Percentiles rank a stretch among this genome's conserved stretches.
Evolutionary conservation across 2,797 vertebrate species (phyloP).

Genomic region (Anguilla marmorata): DNA sequence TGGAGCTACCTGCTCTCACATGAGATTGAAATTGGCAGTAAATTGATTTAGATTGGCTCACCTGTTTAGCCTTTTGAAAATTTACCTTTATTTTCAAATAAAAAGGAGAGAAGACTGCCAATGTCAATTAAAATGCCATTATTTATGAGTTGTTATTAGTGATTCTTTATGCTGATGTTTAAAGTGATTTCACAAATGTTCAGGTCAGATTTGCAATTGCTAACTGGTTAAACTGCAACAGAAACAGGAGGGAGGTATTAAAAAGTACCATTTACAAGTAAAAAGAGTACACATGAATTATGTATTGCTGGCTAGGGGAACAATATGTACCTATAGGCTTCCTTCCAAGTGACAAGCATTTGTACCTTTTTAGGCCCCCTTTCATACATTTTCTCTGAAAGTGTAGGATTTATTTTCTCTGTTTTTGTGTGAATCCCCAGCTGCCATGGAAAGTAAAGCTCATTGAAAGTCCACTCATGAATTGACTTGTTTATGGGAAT

Average conservation of each 20-base stretch:
- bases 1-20: background rate
- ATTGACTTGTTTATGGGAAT: slow-evolving; percentile 42
- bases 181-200: no score
- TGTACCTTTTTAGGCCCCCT: slow-evolving; percentile 25
- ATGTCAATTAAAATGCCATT: no score
- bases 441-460: slow-evolving; percentile 54
- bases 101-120: background rate
- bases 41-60: background rate
- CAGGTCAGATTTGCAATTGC: no score
- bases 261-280: no score
- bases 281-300: no score
- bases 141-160: no score
- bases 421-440: slow-evolving; percentile 41
- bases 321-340: no score
- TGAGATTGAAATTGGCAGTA: background rate
- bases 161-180: no score
- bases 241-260: no score
- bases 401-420: background rate
- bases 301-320: no score
- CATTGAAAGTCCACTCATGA: slow-evolving; percentile 51
- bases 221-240: no score
- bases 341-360: no score
- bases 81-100: background rate
- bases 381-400: background rate
- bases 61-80: background rate